phyloP scores from a whole-genome alignment of 2,888 invertebrate species.

The Melikaiella ostensackeni region DNA sequence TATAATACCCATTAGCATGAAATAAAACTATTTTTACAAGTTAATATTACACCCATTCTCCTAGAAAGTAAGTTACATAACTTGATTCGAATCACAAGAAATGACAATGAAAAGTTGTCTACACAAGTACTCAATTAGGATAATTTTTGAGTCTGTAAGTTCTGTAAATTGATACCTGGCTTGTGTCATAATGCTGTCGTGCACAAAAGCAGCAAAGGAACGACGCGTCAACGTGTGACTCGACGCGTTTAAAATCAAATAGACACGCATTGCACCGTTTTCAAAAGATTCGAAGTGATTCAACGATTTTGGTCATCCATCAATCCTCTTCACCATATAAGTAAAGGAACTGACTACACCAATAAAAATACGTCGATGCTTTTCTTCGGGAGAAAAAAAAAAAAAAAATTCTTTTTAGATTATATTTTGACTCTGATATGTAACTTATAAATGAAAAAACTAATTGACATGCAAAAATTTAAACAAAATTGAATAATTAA shows the following conservation, averaged over 20 bases:
- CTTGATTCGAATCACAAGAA: not conserved
- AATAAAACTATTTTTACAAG: not conserved
- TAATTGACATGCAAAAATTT: no score
- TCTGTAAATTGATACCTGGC: constrained; percentile 33
- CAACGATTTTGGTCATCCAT: constrained; percentile 33
- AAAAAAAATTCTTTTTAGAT: not conserved
- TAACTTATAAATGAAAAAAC: no score
- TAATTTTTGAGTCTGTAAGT: constrained; percentile 15
- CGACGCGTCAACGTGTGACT: constrained; percentile 25
- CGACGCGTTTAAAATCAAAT: constrained; percentile 27
- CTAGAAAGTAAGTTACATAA: constrained; percentile 6
- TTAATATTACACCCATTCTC: not conserved
- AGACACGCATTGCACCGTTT: constrained; percentile 6
- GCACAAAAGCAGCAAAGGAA: constrained; percentile 22
- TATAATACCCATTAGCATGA: not conserved
- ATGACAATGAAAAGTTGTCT: constrained; percentile 4
- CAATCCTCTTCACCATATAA: constrained; percentile 25
- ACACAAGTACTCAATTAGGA: constrained; percentile 31
- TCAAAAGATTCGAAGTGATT: constrained; percentile 33
- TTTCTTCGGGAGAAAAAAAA: not conserved
- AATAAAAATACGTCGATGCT: constrained; percentile 18
- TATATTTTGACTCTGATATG: no score
- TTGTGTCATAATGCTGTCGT: constrained; percentile 24
- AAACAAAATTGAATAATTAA: no score
- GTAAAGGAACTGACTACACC: not conserved